Base-by-base conservation (phyloP, 2,797 vertebrate species). In the Setipinna tenuifilis region DNA sequence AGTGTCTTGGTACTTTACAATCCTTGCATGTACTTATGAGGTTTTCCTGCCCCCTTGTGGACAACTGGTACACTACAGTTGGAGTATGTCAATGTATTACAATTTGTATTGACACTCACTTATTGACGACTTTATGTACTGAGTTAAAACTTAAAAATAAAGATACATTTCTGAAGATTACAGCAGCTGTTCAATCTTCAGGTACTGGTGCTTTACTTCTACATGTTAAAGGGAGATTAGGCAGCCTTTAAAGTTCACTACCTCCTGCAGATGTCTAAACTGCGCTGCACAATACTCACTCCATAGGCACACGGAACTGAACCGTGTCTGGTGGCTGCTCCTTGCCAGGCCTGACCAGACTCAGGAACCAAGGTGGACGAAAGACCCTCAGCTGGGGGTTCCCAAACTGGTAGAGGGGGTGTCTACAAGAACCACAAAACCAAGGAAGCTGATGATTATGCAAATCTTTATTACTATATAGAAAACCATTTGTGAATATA, bases 271-370 rank as follows among this genome's bases (percentile, higher is more conserved):
- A 41, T 41, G 35, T 5, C 35, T 41, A 41, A 41, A 41, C 35
- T 41, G 2, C 35, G 5, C 35, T 41, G 35, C 35, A 41, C 2
- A 84, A 41, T 28, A 96, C 98, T 99, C 96, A 99, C 98, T 96
- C 95, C 96, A 99, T 93, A n/a, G 98, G 96, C 87, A 99, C 91
- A 62, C 97, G 96, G 92, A 99, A 99, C 92, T 99, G 98, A 86
- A 95, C 97, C 0, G 97, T 98, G 86, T 99, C 97, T 65, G 96
- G 92, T 0, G 97, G 97, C 92, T 96, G 97, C 31, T 95, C 95
- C 65, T 93, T 94, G n/a, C 97, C 98, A 0, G 98, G 98, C 91
- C 97, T 95, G 91, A 99, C 97, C 54, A 98, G 92, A 3, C 93
- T 96, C 90, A 99, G 91, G 91, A 94, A 97, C 93, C 97, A 99